Evolutionary conservation across 2,888 invertebrate species (phyloP), one percentile per base, ranked within the genome.

Genomic region (Hypsopygia costalis): DNA sequence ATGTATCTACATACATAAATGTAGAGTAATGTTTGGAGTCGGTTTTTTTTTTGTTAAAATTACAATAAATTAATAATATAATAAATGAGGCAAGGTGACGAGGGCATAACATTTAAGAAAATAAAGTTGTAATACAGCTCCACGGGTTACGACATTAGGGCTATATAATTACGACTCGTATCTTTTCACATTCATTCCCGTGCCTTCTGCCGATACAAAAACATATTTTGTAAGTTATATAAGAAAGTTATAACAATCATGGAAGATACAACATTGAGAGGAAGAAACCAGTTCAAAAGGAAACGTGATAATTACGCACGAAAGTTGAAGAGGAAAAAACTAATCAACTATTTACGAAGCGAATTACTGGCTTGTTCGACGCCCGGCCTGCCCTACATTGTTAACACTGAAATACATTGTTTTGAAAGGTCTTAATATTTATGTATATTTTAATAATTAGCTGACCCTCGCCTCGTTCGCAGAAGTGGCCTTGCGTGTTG

Each of bases 321-420:
- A 44, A 61, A 66, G 49, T 46, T 62, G 43, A 73, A 62, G 48
- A 61, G 57, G 51, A 64, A 62, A 57, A 64, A 69, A 66, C 59
- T 72, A 50, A 52, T 66, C 43, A 65, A 69, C 47, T 76, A 77
- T 69, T 69, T 82, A 61, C 62, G 61, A 58, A 68, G 54, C 43
- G 79, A 81, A 58, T 67, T 83, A 52, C 49, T 49, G 55, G 73
- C 51, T 62, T 76, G 68, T 28, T 77, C 81, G 20, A 81, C 75
- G 38, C 85, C 83, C 50, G 85, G 83, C 0, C 47, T 85, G 28
- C 57, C 78, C 21, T 78, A 85, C 57, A 69, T 76, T 34, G 73
- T 69, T 34, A 69, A 83, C 48, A 52, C 55, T 29, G 60, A 73
- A 11, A 62, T 80, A 62, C 76, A 81, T 65, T 79, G 72, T 67